A percentile compares a stretch with the other conserved stretches of the same genome.
Conservation (phyloP, 53 echinoderm and acorn worm species). For the Apostichopus leukothele region DNA sequence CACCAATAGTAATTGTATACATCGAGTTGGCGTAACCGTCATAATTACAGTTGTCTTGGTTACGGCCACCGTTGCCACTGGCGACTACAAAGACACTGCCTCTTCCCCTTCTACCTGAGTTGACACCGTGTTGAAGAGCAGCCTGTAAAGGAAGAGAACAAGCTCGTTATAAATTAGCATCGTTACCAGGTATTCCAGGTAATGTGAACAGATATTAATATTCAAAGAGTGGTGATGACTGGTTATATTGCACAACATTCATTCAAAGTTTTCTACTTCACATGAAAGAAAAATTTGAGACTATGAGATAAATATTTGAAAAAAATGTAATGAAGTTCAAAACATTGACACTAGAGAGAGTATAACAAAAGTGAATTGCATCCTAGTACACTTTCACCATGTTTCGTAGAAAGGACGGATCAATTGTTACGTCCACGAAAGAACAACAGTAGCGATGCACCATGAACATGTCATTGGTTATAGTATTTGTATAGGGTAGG, state of each 20-base stretch:
- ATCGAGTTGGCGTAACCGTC: constrained; percentile 99
- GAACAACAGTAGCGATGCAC: no score
- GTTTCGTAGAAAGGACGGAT: no score
- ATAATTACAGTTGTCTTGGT: constrained; percentile 93
- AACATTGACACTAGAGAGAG: no score
- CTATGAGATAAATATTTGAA: no score
- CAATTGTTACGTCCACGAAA: no score
- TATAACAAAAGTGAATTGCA: no score
- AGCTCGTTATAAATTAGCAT: not conserved
- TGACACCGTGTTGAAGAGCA: constrained; percentile 87
- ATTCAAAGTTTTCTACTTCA: no score
- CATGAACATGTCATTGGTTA: no score
- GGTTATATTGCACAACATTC: not conserved
- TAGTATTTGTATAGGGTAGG: no score
- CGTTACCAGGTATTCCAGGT: not conserved
- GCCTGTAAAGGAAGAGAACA: constrained; percentile 48
- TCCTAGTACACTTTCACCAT: no score
- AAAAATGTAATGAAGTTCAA: no score
- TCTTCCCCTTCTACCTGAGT: constrained; percentile 77
- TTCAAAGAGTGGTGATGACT: not conserved
- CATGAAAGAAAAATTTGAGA: not conserved
- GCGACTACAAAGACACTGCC: constrained; percentile 97
- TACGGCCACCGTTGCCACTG: constrained; percentile 92
- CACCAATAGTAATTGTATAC: constrained; percentile 95
- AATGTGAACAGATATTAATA: not conserved